These are phyloP conservation scores for Oryzias dopingdopingensis DNA, from an alignment of 2,797 vertebrate species.

Conservation along the genomic window DNA sequence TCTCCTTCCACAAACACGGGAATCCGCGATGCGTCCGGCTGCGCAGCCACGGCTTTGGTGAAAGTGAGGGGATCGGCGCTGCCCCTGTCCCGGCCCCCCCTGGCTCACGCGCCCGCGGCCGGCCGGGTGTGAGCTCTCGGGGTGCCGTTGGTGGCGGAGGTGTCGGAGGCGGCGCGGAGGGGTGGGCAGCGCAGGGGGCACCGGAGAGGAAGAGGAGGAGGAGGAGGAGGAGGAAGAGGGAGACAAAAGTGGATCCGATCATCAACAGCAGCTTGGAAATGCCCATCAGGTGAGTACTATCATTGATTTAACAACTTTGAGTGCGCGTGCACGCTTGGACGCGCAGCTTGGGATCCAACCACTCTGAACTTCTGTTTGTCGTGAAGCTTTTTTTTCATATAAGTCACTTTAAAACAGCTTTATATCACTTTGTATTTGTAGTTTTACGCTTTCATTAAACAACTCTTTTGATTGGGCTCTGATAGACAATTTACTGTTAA, in stretches of 20 bases:
- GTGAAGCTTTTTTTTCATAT: no score
- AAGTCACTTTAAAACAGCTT: no score
- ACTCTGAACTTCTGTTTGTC: not conserved
- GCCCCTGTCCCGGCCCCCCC: slow-evolving; percentile 56
- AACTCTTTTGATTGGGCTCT: no score
- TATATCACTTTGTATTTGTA: no score
- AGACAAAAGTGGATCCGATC: slow-evolving; percentile 66
- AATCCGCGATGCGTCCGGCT: slow-evolving; percentile 63
- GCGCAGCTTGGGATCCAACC: slow-evolving; percentile 2
- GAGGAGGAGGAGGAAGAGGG: slow-evolving; percentile 48
- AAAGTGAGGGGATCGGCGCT: slow-evolving; percentile 65
- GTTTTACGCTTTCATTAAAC: no score
- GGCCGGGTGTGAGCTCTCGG: slow-evolving; percentile 62
- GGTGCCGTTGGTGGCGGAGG: slow-evolving; percentile 43
- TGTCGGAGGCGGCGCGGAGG: slow-evolving; percentile 37
- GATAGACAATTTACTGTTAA: no score
- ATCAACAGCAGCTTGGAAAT: slow-evolving; percentile 73
- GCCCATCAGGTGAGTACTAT: slow-evolving; percentile 80
- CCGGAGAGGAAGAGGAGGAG: slow-evolving; percentile 33
- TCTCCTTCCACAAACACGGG: slow-evolving; percentile 27
- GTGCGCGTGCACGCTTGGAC: slow-evolving; percentile 20
- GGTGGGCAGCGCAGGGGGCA: slow-evolving; percentile 63
- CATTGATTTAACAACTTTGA: slow-evolving; percentile 54
- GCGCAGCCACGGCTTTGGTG: slow-evolving; percentile 62
- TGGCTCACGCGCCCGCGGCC: slow-evolving; percentile 58